Evolutionary conservation across 2,113 vertebrate genomes (phyloP).

Genomic region (Lasiurus borealis): DNA sequence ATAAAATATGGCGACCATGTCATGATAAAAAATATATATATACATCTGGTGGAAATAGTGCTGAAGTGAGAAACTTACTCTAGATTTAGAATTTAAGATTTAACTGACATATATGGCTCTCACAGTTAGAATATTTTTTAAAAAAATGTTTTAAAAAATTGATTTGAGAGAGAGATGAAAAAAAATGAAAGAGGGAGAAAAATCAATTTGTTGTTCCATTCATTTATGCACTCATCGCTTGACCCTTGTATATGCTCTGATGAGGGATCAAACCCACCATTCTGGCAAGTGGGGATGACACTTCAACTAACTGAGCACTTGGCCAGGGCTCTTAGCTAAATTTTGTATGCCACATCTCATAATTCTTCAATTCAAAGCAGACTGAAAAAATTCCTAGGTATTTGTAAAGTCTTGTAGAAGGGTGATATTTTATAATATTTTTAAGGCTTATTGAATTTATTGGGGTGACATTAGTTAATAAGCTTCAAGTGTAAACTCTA

Average conservation of each 20-base stretch:
- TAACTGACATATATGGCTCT: background rate
- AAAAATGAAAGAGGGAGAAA: background rate
- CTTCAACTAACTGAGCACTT: background rate
- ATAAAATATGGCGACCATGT: background rate
- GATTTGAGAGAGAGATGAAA: background rate
- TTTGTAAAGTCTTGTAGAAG: background rate
- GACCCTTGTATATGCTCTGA: background rate
- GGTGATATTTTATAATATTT: background rate
- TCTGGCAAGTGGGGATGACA: background rate
- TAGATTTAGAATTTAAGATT: background rate
- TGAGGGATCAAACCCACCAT: background rate
- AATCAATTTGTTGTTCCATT: background rate
- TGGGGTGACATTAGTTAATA: background rate
- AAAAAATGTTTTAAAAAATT: background rate
- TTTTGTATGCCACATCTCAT: background rate
- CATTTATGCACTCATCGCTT: background rate
- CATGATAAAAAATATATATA: too few species aligned
- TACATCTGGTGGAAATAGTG: background rate
- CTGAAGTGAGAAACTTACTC: background rate
- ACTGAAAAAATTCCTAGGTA: background rate
- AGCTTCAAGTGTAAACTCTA: background rate
- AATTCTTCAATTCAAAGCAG: background rate
- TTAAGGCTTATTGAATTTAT: background rate
- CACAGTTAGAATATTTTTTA: background rate
- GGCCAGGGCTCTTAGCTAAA: background rate